Conservation (phyloP, 2,888 invertebrate genomes). For the Drosophila putrida region DNA sequence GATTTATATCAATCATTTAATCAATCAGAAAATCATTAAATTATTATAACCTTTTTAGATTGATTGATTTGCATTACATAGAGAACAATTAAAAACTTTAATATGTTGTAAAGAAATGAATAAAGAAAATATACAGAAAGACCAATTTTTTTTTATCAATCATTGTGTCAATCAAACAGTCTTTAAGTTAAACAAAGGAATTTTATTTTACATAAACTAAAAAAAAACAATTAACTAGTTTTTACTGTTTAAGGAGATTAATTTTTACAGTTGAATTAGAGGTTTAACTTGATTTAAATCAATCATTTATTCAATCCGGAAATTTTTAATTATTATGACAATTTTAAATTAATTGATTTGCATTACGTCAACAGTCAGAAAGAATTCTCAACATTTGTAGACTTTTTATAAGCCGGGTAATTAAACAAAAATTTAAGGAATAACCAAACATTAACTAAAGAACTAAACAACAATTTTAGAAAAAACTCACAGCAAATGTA, state of each 20-base stretch:
- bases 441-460: not conserved
- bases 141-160: too few relatives aligned
- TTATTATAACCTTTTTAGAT: too few relatives aligned
- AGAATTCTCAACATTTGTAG: not conserved
- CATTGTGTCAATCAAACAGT: not conserved
- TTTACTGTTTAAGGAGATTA: too few relatives aligned
- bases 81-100: not conserved
- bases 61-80: not conserved
- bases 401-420: not conserved
- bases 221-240: too few relatives aligned
- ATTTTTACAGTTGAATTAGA: too few relatives aligned
- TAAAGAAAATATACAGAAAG: too few relatives aligned
- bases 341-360: too few relatives aligned
- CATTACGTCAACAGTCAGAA: not conserved
- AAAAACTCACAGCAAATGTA: not conserved
- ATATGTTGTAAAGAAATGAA: not conserved
- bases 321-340: too few relatives aligned
- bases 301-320: not conserved
- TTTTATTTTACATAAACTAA: too few relatives aligned
- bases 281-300: too few relatives aligned
- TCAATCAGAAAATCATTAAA: not conserved
- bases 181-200: too few relatives aligned
- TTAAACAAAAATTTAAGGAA: constrained; percentile 5
- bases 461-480: not conserved
- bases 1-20: not conserved